A percentile compares a stretch with the other conserved stretches of the same genome.
Conservation (phyloP, 2,888 invertebrate species). For the Drosophila helvetica region DNA sequence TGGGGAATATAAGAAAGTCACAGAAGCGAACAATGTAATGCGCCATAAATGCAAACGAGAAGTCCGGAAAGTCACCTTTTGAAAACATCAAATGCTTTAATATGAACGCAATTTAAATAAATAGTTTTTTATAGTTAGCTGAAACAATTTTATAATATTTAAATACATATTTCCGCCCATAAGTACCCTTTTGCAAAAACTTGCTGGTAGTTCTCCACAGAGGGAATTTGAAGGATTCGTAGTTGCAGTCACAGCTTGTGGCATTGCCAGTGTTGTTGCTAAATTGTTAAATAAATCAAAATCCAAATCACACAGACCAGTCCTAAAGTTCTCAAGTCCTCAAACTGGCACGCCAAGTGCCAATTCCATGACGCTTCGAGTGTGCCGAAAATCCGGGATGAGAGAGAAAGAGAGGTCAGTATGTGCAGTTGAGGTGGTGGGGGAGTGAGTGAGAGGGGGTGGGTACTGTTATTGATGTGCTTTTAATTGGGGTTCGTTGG, state of each 20-base stretch:
- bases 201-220: constrained; percentile 32
- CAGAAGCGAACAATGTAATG: too few species aligned
- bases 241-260: constrained; percentile 56
- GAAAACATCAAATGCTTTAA: background rate
- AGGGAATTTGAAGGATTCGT: background rate
- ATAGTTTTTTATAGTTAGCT: too few species aligned
- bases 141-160: too few species aligned
- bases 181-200: background rate
- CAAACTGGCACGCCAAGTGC: constrained; percentile 63
- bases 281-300: constrained; percentile 75
- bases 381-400: constrained; percentile 11
- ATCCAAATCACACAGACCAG: constrained; percentile 30
- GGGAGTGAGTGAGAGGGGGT: constrained; percentile 3
- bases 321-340: constrained; percentile 42
- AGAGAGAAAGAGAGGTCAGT: background rate
- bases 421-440: too few species aligned
- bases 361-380: constrained; percentile 56
- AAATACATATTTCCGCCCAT: too few species aligned
- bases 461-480: constrained; percentile 71
- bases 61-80: background rate
- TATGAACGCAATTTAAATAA: too few species aligned
- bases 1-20: too few species aligned
- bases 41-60: too few species aligned
- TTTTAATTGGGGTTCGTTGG: constrained; percentile 69
- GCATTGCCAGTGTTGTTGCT: constrained; percentile 56